These are phyloP conservation scores for Spheniscus humboldti DNA, from an alignment of 2,797 vertebrate genomes.

Conservation along the genomic window DNA sequence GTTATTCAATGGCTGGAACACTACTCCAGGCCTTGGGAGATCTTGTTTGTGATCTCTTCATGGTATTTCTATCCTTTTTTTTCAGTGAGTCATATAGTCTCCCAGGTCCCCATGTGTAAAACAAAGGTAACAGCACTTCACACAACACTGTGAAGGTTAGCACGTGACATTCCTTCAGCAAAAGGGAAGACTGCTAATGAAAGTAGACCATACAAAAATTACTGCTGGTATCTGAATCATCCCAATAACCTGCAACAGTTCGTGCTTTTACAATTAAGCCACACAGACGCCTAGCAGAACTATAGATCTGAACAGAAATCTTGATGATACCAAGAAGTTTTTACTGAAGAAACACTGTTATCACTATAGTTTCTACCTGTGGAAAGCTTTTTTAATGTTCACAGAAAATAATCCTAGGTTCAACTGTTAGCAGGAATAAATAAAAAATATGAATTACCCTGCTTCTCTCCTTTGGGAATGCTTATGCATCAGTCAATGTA, in stretches of 20 bases:
- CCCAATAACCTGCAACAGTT: not conserved
- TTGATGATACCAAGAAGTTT: not conserved
- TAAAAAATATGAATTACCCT: not conserved
- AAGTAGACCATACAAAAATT: not conserved
- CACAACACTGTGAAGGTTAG: not conserved
- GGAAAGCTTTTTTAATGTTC: not conserved
- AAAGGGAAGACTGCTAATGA: not conserved
- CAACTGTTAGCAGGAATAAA: not conserved
- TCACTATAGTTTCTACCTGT: not conserved
- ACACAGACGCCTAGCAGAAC: not conserved
- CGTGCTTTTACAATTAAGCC: not conserved
- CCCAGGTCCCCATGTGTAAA: not conserved
- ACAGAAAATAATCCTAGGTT: not conserved
- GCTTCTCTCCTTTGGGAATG: not conserved
- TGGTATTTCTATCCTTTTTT: not conserved
- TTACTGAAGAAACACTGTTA: not conserved
- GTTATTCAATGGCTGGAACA: not conserved
- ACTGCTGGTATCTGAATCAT: not conserved
- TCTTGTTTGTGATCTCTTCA: not conserved
- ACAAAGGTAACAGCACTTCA: not conserved
- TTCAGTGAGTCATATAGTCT: not conserved
- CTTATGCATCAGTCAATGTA: not conserved
- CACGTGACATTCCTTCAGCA: not conserved
- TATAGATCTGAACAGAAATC: not conserved
- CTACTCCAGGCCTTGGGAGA: not conserved